Base-by-base conservation (phyloP, 2,888 invertebrate genomes). In the Exephanes ischioxanthus region DNA sequence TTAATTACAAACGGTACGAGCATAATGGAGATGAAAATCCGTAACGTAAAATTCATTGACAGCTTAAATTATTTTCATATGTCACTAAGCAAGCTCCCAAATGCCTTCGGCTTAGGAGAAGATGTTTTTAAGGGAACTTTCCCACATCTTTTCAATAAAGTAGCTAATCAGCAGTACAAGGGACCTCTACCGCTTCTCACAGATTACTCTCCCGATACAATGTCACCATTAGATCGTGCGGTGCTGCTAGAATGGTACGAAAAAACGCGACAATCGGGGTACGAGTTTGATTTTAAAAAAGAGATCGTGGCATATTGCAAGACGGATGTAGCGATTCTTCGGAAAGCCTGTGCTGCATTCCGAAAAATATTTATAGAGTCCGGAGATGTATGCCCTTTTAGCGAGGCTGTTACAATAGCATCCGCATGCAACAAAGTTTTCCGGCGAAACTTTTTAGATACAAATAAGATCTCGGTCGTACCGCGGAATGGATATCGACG, bases 21-120 rank as follows among this genome's bases (percentile, higher is more conserved):
- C 14, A 63, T 63, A n/a, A 63, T 63, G 63, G n/a, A 33, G 16
- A 61, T 63, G 63, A 33, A n/a, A 16, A 33, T 61, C 16, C 26
- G 33, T 30, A 19, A n/a, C 9, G 58, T 61, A 3, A 61, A 30
- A 14, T 91, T 90, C 81, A 85, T 89, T 22, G 89, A 90, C 63
- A 87, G 87, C 58, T 71, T 89, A 5, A 91, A 89, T 84, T 91
- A 90, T 81, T 88, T 91, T 58, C 90, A 89, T 3, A 90, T 91
- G 89, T 71, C 86, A 9, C 78, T 90, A 7, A 41, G 82, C 2
- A 84, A 79, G 22, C 55, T 91, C 9, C 89, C 90, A 7, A 90
- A 90, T 85, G 88, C 90, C 3, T 90, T 91, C 72, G 89, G 84
- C 55, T 81, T 91, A 9, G n/a, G 76, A 1, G 83, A 68, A 3